Evolutionary conservation across 1,140 invertebrate genomes (phyloP), one percentile per base, ranked within the genome.

Genomic region (Cryptotermes secundus): DNA sequence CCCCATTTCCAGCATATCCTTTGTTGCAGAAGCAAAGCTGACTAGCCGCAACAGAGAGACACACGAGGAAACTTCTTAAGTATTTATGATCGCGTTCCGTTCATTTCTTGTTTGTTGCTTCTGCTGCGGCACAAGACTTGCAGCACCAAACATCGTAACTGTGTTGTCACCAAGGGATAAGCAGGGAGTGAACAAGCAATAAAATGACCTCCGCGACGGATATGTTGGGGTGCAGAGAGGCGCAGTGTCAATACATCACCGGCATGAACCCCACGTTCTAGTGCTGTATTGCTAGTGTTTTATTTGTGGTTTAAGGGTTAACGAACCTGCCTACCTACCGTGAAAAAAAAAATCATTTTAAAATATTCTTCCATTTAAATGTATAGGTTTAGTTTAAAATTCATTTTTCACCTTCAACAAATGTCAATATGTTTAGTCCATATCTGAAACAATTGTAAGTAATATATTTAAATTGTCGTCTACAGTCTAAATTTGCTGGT

Each of bases 301-400:
- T 72, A 72, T 72, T 72, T 72, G 26, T 72, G 59, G 59, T 16
- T 72, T n/a, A 31, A 72, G n/a, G 59, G 59, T 72, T 72, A 72
- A 72, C 31, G 59, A 72, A 72, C 59, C 7, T n/a, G 59, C 59
- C 26, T 59, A 59, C 53, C 0, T 42, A 9, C 3, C 9, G 9
- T 14, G 9, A 42, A 42, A 14, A 42, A 9, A 42, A 9, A 42
- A 4, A 12, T 42, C 16, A 12, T 42, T 42, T 42, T 12, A 42
- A 14, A 42, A 22, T 49, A 49, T 49, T 49, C 38, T 38, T 38
- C 38, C 4, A 4, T 38, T 38, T 38, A 38, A 38, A 38, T 12
- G 12, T 12, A 12, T 38, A 12, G 12, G 38, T 38, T 6, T 12
- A 4, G 38, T 38, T 38, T 12, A 38, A 12, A 4, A 38, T n/a